phyloP scores from a whole-genome alignment of 2,888 invertebrate genomes.

The Aphidoletes aphidimyza region DNA sequence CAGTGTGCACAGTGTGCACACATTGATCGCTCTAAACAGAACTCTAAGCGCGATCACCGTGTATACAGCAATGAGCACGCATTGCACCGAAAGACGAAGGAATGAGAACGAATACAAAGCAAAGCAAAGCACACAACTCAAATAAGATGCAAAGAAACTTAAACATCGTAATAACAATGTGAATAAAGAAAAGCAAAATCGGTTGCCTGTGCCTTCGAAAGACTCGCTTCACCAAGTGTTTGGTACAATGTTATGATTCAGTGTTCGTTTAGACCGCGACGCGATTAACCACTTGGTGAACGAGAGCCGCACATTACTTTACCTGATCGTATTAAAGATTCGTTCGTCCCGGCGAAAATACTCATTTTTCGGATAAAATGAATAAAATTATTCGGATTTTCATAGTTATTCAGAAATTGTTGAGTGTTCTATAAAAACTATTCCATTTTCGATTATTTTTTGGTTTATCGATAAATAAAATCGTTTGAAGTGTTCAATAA shows the following conservation, averaged over 20 bases:
- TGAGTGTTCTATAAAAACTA: too few relatives aligned
- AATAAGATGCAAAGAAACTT: conserved; percentile 17
- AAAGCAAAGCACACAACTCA: background rate
- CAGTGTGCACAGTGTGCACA: background rate
- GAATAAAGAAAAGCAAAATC: conserved; percentile 36
- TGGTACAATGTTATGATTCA: conserved; percentile 36
- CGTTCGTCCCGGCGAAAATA: background rate
- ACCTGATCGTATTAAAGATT: background rate
- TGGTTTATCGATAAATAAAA: too few relatives aligned
- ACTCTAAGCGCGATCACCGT: background rate
- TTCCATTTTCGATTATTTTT: too few relatives aligned
- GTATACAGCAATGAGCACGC: background rate
- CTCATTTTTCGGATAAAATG: too few relatives aligned
- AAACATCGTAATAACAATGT: conserved; percentile 11
- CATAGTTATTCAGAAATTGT: too few relatives aligned
- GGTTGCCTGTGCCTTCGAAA: background rate
- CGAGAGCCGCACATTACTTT: background rate
- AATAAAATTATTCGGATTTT: too few relatives aligned
- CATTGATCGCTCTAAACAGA: background rate
- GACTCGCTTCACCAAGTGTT: conserved; percentile 20
- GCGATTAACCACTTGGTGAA: conserved; percentile 4
- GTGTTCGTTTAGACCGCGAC: conserved; percentile 31
- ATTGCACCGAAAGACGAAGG: background rate
- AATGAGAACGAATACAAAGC: conserved; percentile 17
- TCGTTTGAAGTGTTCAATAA: too few relatives aligned